A percentile compares a stretch with the other conserved stretches of the same genome.
phyloP scores from a whole-genome alignment of 1,140 invertebrate genomes.

The Cydia strobilella region DNA sequence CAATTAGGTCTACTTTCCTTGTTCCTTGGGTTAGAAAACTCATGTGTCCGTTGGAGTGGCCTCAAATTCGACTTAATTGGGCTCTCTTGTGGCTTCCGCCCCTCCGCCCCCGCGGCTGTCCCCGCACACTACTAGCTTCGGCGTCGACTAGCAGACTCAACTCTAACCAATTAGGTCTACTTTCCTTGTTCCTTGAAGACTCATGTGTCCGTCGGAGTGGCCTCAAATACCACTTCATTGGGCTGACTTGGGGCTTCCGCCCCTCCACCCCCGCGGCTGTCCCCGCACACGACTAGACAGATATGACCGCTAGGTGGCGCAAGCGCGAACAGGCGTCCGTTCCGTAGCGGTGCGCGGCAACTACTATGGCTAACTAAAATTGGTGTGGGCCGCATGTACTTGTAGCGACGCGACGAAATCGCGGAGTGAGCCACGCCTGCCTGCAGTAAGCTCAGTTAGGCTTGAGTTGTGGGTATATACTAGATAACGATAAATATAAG shows the following conservation, averaged over 20 bases:
- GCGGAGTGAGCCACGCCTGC: too few species aligned
- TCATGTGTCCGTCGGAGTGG: slow-evolving; percentile 82
- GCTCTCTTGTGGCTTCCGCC: slow-evolving; percentile 82
- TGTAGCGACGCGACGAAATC: too few species aligned
- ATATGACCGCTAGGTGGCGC: too few species aligned
- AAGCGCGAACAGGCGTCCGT: too few species aligned
- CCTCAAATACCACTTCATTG: slow-evolving; percentile 89
- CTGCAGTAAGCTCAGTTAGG: too few species aligned
- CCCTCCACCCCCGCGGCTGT: slow-evolving; percentile 75
- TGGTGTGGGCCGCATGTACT: too few species aligned
- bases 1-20: neutral
- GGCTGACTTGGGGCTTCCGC: slow-evolving; percentile 82
- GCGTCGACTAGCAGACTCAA: slow-evolving; percentile 93
- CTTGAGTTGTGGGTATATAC: too few species aligned
- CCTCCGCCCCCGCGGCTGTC: slow-evolving; percentile 76
- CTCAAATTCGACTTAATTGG: slow-evolving; percentile 90
- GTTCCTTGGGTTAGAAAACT: neutral
- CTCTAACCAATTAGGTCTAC: slow-evolving; percentile 74
- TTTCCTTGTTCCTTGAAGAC: neutral
- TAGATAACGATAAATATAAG: too few species aligned
- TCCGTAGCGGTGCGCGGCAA: too few species aligned
- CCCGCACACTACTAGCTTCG: slow-evolving; percentile 81
- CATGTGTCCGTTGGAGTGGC: slow-evolving; percentile 82
- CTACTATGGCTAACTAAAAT: too few species aligned
- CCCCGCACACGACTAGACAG: slow-evolving; percentile 80